These are phyloP conservation scores for Acrobeloides nanus DNA, from an alignment of 2,888 invertebrate genomes.

Conservation along the genomic window DNA sequence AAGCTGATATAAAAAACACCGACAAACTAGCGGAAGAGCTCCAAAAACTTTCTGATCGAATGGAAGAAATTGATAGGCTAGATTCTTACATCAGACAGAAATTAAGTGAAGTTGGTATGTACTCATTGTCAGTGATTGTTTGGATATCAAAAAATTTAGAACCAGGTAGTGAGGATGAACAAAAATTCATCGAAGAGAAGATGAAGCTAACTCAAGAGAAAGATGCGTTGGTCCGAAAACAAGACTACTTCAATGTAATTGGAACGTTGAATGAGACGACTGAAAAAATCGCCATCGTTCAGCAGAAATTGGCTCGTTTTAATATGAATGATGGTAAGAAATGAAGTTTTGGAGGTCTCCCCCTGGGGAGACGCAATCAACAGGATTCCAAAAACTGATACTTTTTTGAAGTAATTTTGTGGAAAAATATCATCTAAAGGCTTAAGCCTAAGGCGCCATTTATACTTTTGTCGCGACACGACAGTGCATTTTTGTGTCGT, in stretches of 20 bases:
- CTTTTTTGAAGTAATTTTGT: too few species aligned
- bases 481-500: too few species aligned
- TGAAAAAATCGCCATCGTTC: constrained; percentile 16
- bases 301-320: constrained; percentile 14
- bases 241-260: constrained; percentile 23
- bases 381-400: too few species aligned
- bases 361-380: too few species aligned
- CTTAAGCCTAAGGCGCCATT: too few species aligned
- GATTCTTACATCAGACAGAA: constrained; percentile 19
- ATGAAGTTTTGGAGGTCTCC: too few species aligned
- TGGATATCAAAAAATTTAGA: constrained; percentile 11
- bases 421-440: too few species aligned
- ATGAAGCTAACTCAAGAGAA: constrained; percentile 34
- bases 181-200: constrained; percentile 27
- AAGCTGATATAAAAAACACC: constrained; percentile 21
- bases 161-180: constrained; percentile 30
- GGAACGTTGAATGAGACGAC: constrained; percentile 21
- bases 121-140: neutral
- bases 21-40: constrained; percentile 21
- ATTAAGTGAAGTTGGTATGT: constrained; percentile 11
- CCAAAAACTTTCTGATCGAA: constrained; percentile 17
- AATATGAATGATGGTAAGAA: neutral
- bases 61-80: constrained; percentile 18
- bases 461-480: too few species aligned
- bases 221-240: constrained; percentile 22